Conservation (phyloP, 2,888 invertebrate genomes). For the Steromphala cineraria region DNA sequence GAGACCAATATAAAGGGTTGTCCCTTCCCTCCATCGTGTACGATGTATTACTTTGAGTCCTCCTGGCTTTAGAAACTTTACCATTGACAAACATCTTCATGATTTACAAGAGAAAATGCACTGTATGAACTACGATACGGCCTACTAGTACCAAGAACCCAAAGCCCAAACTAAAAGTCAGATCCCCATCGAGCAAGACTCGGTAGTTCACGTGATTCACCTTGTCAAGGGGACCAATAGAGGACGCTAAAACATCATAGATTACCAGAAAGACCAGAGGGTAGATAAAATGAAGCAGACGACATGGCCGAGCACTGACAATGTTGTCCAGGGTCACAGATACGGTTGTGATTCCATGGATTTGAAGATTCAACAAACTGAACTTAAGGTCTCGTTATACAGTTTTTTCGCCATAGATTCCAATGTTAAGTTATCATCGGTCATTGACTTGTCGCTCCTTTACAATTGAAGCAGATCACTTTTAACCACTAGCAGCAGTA, state of each 20-base stretch:
- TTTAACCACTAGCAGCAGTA: no score
- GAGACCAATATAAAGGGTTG: no score
- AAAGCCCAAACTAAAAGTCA: constrained; percentile 37
- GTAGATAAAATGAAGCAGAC: constrained; percentile 77
- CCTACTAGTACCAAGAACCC: constrained; percentile 45
- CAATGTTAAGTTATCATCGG: no score
- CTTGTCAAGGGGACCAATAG: constrained; percentile 85
- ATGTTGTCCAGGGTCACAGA: constrained; percentile 84
- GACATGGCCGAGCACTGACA: constrained; percentile 84
- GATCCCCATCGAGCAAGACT: constrained; percentile 81
- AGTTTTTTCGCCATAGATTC: no score
- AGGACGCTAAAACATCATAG: constrained; percentile 81
- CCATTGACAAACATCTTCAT: constrained; percentile 4
- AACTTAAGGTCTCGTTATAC: no score
- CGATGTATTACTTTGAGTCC: no score
- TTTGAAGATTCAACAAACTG: constrained; percentile 26
- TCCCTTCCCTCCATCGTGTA: no score
- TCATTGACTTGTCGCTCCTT: no score
- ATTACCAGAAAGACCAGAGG: constrained; percentile 57
- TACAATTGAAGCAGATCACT: no score
- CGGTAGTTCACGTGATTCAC: constrained; percentile 80
- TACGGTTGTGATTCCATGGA: constrained; percentile 85
- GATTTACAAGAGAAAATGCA: constrained; percentile 40
- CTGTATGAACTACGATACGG: constrained; percentile 18
- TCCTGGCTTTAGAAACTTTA: not conserved